Evolutionary conservation across 2,888 invertebrate genomes (phyloP).

Genomic region (Enchytraeus crypticus): DNA sequence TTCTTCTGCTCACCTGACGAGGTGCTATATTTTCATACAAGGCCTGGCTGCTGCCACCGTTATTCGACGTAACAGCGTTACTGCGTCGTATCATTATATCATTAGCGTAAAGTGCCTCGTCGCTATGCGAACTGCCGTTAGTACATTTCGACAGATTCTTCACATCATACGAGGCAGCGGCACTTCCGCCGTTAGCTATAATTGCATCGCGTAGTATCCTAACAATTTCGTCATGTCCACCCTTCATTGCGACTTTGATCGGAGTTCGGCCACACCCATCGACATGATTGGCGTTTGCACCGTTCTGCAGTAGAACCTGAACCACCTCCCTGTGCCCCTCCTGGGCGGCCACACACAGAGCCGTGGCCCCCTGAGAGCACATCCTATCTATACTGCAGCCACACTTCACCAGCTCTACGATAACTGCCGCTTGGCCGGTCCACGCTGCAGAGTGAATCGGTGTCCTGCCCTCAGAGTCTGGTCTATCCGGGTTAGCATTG

Average conservation of each 20-base stretch:
- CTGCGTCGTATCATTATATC: too few relatives aligned
- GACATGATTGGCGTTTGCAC: slow-evolving; percentile 49
- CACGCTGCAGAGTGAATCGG: slow-evolving; percentile 89
- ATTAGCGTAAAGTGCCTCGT: too few relatives aligned
- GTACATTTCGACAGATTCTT: not conserved
- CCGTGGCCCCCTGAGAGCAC: slow-evolving; percentile 90
- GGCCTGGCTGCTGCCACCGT: not conserved
- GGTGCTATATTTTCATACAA: too few relatives aligned
- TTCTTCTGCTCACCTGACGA: too few relatives aligned
- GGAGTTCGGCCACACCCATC: slow-evolving; percentile 50
- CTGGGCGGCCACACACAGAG: slow-evolving; percentile 84
- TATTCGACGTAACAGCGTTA: not conserved
- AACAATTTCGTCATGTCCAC: slow-evolving; percentile 75
- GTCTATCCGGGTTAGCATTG: slow-evolving; percentile 69
- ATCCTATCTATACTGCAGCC: slow-evolving; percentile 79
- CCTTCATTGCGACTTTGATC: slow-evolving; percentile 67
- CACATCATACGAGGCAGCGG: not conserved
- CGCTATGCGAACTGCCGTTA: not conserved
- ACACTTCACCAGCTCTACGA: slow-evolving; percentile 64
- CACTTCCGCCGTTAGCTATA: slow-evolving; percentile 52
- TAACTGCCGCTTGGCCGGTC: slow-evolving; percentile 81
- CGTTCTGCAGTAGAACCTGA: slow-evolving; percentile 53
- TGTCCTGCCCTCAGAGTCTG: slow-evolving; percentile 57
- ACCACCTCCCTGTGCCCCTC: slow-evolving; percentile 91
- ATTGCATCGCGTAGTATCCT: slow-evolving; percentile 53